phyloP scores from a whole-genome alignment of 2,888 invertebrate genomes.

The Dryobotodes eremita region DNA sequence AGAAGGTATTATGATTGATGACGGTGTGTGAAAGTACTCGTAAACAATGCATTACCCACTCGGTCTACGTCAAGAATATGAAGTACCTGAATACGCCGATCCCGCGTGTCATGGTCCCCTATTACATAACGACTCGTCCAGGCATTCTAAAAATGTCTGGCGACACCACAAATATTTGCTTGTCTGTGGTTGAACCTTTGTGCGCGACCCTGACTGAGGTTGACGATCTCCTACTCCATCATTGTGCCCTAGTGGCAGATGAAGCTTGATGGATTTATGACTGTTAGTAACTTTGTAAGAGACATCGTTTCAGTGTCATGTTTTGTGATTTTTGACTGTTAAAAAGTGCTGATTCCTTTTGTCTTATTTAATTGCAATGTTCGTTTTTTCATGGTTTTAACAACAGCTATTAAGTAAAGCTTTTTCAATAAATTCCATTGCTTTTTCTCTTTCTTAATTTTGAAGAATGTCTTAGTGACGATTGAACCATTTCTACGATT shows the following conservation, averaged over 20 bases:
- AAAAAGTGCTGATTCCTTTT: not conserved
- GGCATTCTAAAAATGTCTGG: constrained; percentile 41
- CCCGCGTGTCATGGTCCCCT: constrained; percentile 13
- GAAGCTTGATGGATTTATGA: constrained; percentile 37
- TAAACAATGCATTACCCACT: constrained; percentile 37
- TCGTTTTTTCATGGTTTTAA: not conserved
- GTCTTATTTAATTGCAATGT: not conserved
- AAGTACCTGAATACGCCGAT: constrained; percentile 16
- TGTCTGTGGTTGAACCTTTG: constrained; percentile 33
- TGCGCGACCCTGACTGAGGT: constrained; percentile 53
- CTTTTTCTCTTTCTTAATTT: not conserved
- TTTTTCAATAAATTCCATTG: not conserved
- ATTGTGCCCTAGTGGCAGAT: constrained; percentile 17
- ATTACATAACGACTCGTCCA: constrained; percentile 27
- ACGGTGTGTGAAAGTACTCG: constrained; percentile 5
- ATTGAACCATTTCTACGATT: not conserved
- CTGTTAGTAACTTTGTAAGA: constrained; percentile 1
- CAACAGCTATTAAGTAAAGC: not conserved
- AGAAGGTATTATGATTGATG: constrained; percentile 18
- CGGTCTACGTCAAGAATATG: constrained; percentile 21
- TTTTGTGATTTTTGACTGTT: not conserved
- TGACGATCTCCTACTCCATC: constrained; percentile 44
- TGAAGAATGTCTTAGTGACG: not conserved
- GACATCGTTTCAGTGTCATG: not conserved
- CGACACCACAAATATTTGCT: constrained; percentile 47